A percentile compares a stretch with the other conserved stretches of the same genome.
phyloP scores from a whole-genome alignment of 2,113 vertebrate genomes.

The Urocolius indicus region DNA sequence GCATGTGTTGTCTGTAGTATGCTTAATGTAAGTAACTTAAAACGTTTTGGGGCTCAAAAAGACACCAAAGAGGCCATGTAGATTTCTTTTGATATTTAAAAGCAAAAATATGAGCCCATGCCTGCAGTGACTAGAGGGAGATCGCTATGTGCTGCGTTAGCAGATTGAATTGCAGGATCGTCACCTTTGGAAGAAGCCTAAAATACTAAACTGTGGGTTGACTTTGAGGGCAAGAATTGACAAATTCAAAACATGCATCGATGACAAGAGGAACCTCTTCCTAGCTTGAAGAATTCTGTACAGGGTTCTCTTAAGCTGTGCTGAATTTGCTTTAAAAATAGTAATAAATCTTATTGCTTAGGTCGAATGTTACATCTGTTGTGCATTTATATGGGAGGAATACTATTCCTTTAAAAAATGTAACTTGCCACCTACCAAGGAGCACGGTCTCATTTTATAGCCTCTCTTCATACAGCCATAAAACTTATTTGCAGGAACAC shows the following conservation, averaged over 20 bases:
- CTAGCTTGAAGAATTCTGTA: conserved; percentile 12
- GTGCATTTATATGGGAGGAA: conserved; percentile 53
- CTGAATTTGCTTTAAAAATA: conserved; percentile 60
- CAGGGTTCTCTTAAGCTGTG: conserved; percentile 30
- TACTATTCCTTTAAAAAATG: conserved; percentile 29
- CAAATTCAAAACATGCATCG: background rate
- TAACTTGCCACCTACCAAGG: conserved; percentile 27
- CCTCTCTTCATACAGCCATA: conserved; percentile 2
- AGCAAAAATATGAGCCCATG: background rate
- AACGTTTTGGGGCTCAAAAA: background rate
- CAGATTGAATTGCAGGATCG: conserved; percentile 1
- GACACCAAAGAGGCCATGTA: background rate
- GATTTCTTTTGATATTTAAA: background rate
- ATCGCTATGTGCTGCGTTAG: background rate
- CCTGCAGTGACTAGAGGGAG: background rate
- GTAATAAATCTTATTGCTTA: conserved; percentile 61
- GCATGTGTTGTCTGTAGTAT: background rate
- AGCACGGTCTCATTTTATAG: conserved; percentile 23
- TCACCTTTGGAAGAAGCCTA: background rate
- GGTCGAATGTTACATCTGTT: conserved; percentile 61
- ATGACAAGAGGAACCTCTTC: conserved; percentile 10
- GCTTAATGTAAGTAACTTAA: background rate
- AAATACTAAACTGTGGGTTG: background rate
- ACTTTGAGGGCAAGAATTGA: background rate
- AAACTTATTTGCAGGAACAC: conserved; percentile 13